Conservation (phyloP, 2,797 vertebrate genomes). For the Anguilla obscura region DNA sequence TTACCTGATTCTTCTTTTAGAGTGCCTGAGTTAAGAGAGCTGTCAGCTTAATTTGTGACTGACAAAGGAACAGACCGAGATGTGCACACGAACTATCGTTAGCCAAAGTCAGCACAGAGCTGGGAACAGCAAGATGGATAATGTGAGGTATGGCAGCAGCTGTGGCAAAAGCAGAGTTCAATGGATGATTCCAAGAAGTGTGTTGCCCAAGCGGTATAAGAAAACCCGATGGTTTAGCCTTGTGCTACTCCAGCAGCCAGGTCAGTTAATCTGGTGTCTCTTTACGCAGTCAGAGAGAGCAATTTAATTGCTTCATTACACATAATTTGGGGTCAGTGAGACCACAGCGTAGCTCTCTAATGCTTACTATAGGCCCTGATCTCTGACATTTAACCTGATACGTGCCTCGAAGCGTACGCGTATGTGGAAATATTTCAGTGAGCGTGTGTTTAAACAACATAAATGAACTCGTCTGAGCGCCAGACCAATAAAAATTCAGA, state of each 20-base stretch:
- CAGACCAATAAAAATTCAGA: neutral
- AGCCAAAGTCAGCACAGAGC: neutral
- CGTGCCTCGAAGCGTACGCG: constrained; percentile 10
- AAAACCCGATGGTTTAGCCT: constrained; percentile 31
- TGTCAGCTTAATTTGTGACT: constrained; percentile 9
- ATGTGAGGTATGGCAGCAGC: constrained; percentile 43
- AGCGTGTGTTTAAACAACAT: neutral
- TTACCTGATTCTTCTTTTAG: neutral
- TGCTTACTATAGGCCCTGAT: constrained; percentile 27
- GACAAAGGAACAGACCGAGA: constrained; percentile 40
- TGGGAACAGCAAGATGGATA: neutral
- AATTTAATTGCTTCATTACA: constrained; percentile 43
- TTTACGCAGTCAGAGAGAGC: constrained; percentile 2
- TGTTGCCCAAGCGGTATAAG: constrained; percentile 31
- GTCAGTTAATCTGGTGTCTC: neutral
- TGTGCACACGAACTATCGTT: neutral
- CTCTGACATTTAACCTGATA: constrained; percentile 32
- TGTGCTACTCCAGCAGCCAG: neutral
- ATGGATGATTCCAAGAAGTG: constrained; percentile 45
- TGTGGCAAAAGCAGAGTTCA: constrained; percentile 42
- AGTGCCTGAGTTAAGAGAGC: neutral
- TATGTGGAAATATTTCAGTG: neutral
- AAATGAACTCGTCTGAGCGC: neutral
- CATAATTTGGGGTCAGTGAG: constrained; percentile 15
- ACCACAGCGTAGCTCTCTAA: constrained; percentile 15